Percentiles rank a stretch among this genome's conserved stretches.
Evolutionary conservation across 1,140 invertebrate genomes (phyloP).

Genomic region (Zaprionus gabonicus): DNA sequence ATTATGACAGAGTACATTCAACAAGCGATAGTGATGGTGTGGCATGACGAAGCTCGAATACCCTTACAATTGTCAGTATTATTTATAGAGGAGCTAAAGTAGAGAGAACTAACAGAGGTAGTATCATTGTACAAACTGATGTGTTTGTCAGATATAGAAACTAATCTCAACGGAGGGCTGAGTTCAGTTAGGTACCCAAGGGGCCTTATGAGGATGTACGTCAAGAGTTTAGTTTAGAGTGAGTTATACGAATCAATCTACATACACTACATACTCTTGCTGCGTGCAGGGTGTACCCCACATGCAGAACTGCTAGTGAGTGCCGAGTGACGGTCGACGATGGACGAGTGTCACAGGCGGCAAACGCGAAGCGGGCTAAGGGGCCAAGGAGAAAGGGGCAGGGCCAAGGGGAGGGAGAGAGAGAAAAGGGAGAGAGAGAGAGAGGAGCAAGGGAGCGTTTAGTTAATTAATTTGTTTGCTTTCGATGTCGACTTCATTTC

Average conservation of each 20-base stretch:
- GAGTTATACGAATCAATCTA: no score
- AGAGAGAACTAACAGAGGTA: no score
- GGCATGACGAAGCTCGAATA: not conserved
- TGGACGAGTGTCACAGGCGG: not conserved
- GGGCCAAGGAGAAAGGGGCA: not conserved
- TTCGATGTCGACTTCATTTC: constrained; percentile 65
- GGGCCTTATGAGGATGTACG: not conserved
- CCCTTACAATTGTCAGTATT: not conserved
- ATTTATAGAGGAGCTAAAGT: no score
- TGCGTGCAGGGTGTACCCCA: not conserved
- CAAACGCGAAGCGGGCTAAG: not conserved
- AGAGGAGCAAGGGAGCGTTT: constrained; percentile 3
- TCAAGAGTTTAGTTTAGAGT: not conserved
- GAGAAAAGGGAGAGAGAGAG: not conserved
- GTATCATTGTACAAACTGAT: no score
- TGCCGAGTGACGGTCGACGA: constrained; percentile 25
- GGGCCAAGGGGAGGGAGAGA: not conserved
- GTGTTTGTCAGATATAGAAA: no score
- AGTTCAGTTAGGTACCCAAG: not conserved
- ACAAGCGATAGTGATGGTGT: constrained; percentile 12
- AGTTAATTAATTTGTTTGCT: constrained; percentile 73
- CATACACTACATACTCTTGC: not conserved
- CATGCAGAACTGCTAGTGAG: constrained; percentile 21
- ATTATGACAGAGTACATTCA: constrained; percentile 53
- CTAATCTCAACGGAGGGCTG: no score